Base-by-base conservation (phyloP, 2,797 vertebrate genomes). In the Delichon dasypus region DNA sequence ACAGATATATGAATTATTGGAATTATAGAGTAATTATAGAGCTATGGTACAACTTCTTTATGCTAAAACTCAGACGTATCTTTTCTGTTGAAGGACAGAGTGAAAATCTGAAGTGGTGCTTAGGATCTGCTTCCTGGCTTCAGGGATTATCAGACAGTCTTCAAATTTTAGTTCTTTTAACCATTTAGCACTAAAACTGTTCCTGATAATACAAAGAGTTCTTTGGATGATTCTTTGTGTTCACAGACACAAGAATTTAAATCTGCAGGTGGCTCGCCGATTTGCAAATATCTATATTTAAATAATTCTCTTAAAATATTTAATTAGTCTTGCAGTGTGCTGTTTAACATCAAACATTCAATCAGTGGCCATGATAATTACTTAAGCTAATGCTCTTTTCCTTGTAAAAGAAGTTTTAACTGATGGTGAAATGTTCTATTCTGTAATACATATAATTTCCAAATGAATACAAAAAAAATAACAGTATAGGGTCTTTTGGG, bases 401-500 rank as follows among this genome's bases (percentile, higher is more conserved):
- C 11, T 50, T 58, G 25, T 57, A 79, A 72, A 85, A 62, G 51
- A 65, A 79, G 27, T 17, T 58, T 50, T 68, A 65, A 58, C 18
- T 7, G 13, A 21, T 70, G 11, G 13, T 70, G 50, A 65, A 83
- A 42, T 57, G 19, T 19, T 50, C 16, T 80, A 2, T 62, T 88
- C 9, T 50, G 13, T 45, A 77, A 58, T 34, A 50, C 6, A 38
- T 25, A 7, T 36, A 0, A 29, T 85, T 78, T 85, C 29, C 18
- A 85, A 57, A 51, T 19, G 1, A 21, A 42, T 53, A 7, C 32
- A 25, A 65, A 64, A 47, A 70, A 50, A 8, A 6, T 22, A 9
- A 1, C 8, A 1, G 0, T 27, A 2, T 9, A 17, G 26, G 21
- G 23, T 3, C 2, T 34, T 90, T 60, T 32, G 58, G 8, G 5